Evolutionary conservation across 2,797 vertebrate genomes (phyloP), one percentile per base, ranked within the genome.

Genomic region (Liparis tanakae): DNA sequence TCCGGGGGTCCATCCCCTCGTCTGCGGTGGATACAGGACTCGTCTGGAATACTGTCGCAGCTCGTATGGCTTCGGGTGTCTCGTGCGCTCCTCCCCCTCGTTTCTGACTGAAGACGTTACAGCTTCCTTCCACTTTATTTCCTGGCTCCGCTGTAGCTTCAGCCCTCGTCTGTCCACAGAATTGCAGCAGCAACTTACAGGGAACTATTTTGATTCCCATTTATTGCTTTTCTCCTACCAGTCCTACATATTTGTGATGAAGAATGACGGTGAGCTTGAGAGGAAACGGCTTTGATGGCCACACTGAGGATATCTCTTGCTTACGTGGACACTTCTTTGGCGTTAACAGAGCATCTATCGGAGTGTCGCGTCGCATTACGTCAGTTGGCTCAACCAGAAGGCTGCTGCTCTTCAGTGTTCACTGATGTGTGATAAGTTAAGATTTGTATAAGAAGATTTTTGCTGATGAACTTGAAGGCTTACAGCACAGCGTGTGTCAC

Each of bases 1-100:
- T 86, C 82, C 78, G 73, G 70, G 68, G 80, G 83, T 79, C 78
- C 82, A 80, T 71, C 76, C 75, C 70, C 60, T 78, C 57, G 62
- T 58, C 62, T 85, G 71, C n/a, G 18, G 75, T 66, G 51, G 79
- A 79, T 58, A 66, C 44, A 48, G 78, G 79, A 83, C 79, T 64
- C 33, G 65, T 65, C 81, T 80, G 83, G 71, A 85, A 68, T 68
- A 61, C 72, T 82, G 51, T 73, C 50, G 33, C 51, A 61, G 69
- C 72, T 78, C 51, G 30, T 67, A 20, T 37, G 62, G 55, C 80
- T 62, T 57, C 18, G 53, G 65, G 59, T 44, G 54, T 86, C 53
- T 76, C 66, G 62, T 55, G 55, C 20, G 70, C 74, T 67, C 37
- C 25, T 34, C 43, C 46, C 25, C 53, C 39, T 76, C 30, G 34